Evolutionary conservation across 2,797 vertebrate genomes (phyloP), one percentile per base, ranked within the genome.

Genomic region (Eurystomus glaucurus): DNA sequence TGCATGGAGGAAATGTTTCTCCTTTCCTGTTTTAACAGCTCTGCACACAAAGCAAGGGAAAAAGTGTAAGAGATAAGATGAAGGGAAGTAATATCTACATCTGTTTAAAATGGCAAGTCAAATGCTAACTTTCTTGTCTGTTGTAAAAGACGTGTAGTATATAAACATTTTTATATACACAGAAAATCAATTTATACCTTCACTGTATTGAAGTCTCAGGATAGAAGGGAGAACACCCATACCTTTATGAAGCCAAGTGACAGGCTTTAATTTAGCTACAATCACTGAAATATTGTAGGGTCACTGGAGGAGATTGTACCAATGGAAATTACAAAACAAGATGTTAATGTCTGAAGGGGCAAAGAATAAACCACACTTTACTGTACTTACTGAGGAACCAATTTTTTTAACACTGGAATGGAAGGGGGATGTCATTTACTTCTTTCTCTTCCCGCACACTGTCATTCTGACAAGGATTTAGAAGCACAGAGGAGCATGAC

Each of bases 31-130:
- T 88, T 75, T 62, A 60, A 80, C 66, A 39, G 20, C 6, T 37
- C 18, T 83, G 13, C 41, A 35, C 6, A 45, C 2, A 12, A 26
- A 48, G 6, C 5, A 48, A 8, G 37, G 8, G 9, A 0, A 25
- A 20, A 51, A 16, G 8, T 43, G 20, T 48, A 37, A 58, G 43
- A 46, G 58, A 17, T 3, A 55, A 60, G 35, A 31, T 39, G 33
- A 35, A 61, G 48, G n/a, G 31, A 7, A 28, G 28, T 54, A 70
- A 57, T 33, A n/a, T 12, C 37, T 57, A 23, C 16, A 37, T n/a
- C 25, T 51, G 7, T 50, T 70, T 52, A 78, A 72, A 92, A 78
- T 4, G 14, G 7, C 20, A 68, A 50, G 43, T 52, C 54, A 35
- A 72, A 64, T 29, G 7, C 37, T n/a, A 52, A 1, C 35, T 71